Evolutionary conservation across 2,113 vertebrate species (phyloP).

Genomic region (Agelaius phoeniceus): DNA sequence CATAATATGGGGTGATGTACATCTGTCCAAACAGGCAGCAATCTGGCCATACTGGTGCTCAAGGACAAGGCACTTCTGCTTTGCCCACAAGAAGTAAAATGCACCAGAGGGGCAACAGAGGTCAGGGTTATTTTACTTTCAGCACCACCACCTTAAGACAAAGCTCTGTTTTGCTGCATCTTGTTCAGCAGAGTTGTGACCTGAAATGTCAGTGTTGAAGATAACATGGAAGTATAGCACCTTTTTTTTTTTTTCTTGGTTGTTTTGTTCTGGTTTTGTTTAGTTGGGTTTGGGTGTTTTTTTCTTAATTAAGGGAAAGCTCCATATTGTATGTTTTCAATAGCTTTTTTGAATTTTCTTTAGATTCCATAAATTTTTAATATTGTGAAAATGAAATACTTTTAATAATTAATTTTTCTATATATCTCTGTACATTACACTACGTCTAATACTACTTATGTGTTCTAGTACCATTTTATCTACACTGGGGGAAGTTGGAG

Average conservation of each 20-base stretch:
- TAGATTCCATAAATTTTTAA: not conserved
- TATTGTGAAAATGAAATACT: not conserved
- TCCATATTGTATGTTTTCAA: not conserved
- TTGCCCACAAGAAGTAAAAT: not conserved
- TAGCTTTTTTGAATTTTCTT: not conserved
- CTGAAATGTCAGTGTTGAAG: not conserved
- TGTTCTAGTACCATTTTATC: not conserved
- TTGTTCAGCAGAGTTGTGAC: not conserved
- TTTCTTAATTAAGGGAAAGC: not conserved
- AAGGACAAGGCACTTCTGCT: not conserved
- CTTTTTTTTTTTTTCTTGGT: not conserved
- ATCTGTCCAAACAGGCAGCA: not conserved
- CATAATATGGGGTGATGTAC: not conserved
- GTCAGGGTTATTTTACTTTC: not conserved
- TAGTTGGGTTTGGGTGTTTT: not conserved
- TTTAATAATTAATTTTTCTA: not conserved
- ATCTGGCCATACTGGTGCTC: not conserved
- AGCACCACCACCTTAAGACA: not conserved
- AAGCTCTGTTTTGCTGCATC: not conserved
- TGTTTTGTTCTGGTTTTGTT: not conserved
- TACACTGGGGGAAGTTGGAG: not conserved
- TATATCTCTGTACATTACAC: not conserved
- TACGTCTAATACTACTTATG: not conserved
- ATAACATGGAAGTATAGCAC: fast-evolving
- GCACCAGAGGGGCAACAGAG: not conserved